Evolutionary conservation across 2,797 vertebrate genomes (phyloP).

Genomic region (Liparis tanakae): DNA sequence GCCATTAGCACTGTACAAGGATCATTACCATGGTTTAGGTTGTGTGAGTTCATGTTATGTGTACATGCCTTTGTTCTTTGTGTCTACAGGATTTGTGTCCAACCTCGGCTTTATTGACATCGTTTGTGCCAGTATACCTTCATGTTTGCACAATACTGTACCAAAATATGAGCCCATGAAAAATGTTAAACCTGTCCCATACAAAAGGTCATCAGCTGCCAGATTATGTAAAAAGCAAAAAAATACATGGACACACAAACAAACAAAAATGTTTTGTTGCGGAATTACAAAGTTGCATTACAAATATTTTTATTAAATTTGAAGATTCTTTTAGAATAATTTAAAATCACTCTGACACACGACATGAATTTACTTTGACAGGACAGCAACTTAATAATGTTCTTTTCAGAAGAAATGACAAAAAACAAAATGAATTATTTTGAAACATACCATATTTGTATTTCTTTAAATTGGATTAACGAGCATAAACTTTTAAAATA

Average conservation of each 20-base stretch:
- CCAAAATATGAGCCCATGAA: not conserved
- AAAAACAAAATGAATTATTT: not conserved
- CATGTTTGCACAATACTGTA: slow-evolving; percentile 2
- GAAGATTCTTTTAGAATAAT: slow-evolving; percentile 65
- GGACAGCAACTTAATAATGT: slow-evolving; percentile 52
- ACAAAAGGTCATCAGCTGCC: slow-evolving; percentile 61
- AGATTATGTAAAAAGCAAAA: slow-evolving; percentile 50
- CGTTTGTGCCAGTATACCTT: not conserved
- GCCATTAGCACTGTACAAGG: slow-evolving; percentile 60
- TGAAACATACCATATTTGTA: not conserved
- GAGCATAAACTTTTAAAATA: no score
- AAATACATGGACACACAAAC: slow-evolving; percentile 28
- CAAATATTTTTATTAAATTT: slow-evolving; percentile 77
- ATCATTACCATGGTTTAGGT: slow-evolving; percentile 62
- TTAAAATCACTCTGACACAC: slow-evolving; percentile 55
- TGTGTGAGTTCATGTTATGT: slow-evolving; percentile 60
- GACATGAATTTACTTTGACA: slow-evolving; percentile 57
- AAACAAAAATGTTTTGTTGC: slow-evolving; percentile 27
- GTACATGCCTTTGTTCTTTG: slow-evolving; percentile 35
- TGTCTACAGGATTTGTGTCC: slow-evolving; percentile 15
- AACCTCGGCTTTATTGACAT: not conserved
- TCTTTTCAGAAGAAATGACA: slow-evolving; percentile 56
- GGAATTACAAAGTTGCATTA: slow-evolving; percentile 66
- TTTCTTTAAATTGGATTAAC: slow-evolving; percentile 28
- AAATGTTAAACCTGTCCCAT: not conserved